Base-by-base conservation (phyloP, 2,888 invertebrate genomes). In the Trypoxylon attenuatum region DNA sequence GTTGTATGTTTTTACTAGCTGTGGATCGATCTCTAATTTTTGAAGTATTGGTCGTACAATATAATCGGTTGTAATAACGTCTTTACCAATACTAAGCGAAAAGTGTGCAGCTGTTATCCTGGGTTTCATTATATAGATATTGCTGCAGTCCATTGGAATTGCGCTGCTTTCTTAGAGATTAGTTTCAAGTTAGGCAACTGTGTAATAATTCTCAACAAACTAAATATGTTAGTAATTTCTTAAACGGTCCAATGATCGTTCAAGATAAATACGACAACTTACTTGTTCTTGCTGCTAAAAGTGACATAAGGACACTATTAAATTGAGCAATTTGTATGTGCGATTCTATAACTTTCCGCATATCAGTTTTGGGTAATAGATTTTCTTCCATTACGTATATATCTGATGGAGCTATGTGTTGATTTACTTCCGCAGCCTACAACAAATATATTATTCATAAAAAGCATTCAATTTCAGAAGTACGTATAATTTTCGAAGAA, bases 301-400 rank as follows among this genome's bases (percentile, higher is more conserved):
- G 6, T 29, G 46, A 15, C 27, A 19, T 27, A 6, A 67, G 41
- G 16, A 39, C 19, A 39, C 2, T 6, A 8, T 0, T 1, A n/a
- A 67, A 4, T 0, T 42, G 25, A 0, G 22, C 3, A 13, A n/a
- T 6, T 13, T 47, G 58, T 3, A 0, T 16, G 1, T 0, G 6
- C 0, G 25, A 16, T 5, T 0, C 0, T 1, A 15, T 10, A 1
- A 41, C 0, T 1, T 1, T 1, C 13, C n/a, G 27, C 0, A 1
- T 42, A 13, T 3, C 0, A 3, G 1, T 0, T 8, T 1, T 8
- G 18, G n/a, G 5, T 5, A 16, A 5, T 0, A 2, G 0, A 1
- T 1, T 1, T 5, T 70, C 62, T 54, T 72, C 71, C 1, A 62
- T 41, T 39, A 74, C 21, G 22, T 71, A 71, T 6, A 19, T 16